Conservation (phyloP, 2,888 invertebrate genomes). For the Diabrotica balteata region DNA sequence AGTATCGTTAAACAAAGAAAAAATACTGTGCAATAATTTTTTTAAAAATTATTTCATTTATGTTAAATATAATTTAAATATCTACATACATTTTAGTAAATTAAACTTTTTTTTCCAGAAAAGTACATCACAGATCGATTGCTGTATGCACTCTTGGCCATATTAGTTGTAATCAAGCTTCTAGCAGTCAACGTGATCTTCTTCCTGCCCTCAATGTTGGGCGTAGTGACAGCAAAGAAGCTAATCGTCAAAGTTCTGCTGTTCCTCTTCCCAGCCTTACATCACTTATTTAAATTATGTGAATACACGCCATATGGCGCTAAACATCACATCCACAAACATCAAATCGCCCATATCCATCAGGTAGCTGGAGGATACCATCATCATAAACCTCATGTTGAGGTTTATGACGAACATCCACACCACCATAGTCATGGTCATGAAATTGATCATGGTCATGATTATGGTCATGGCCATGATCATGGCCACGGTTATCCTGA, state of each 20-base stretch:
- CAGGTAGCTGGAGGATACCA: slow-evolving; percentile 38
- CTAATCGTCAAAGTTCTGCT: slow-evolving; percentile 80
- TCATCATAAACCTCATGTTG: slow-evolving; percentile 41
- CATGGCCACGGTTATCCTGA: neutral
- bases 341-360: slow-evolving; percentile 47
- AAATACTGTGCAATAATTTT: too few relatives aligned
- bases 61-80: too few relatives aligned
- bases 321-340: slow-evolving; percentile 73
- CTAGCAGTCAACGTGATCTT: slow-evolving; percentile 82
- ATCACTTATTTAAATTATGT: slow-evolving; percentile 85
- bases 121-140: slow-evolving; percentile 80
- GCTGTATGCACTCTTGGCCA: slow-evolving; percentile 74
- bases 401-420: slow-evolving; percentile 38
- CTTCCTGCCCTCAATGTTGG: slow-evolving; percentile 78
- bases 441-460: neutral
- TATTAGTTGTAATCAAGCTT: slow-evolving; percentile 79
- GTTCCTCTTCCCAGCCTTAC: slow-evolving; percentile 82
- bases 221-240: slow-evolving; percentile 84
- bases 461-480: slow-evolving; percentile 4
- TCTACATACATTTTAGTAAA: neutral
- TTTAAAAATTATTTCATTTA: too few relatives aligned
- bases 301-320: slow-evolving; percentile 80
- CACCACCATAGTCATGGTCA: slow-evolving; percentile 35
- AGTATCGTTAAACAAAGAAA: too few relatives aligned
- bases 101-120: slow-evolving; percentile 64